Conservation (phyloP, 2,888 invertebrate genomes). For the Pseudococcus viburni region DNA sequence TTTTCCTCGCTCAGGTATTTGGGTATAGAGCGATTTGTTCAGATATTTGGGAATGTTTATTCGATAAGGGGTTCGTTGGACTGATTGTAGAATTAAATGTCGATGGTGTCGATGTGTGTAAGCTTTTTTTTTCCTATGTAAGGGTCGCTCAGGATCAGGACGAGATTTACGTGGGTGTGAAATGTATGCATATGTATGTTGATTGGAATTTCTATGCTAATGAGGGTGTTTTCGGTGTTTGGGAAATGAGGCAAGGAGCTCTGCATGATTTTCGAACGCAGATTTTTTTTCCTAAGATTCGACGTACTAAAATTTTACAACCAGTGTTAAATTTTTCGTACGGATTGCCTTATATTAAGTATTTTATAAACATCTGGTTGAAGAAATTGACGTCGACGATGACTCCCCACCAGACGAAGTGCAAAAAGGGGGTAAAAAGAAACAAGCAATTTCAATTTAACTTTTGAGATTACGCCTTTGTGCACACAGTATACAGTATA, state of each 20-base stretch:
- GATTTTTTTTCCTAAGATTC: too few species aligned
- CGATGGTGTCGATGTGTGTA: neutral
- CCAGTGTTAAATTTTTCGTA: too few species aligned
- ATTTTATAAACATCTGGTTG: too few species aligned
- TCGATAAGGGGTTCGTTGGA: slow-evolving; percentile 11
- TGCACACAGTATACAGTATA: slow-evolving; percentile 5
- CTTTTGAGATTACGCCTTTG: slow-evolving; percentile 55
- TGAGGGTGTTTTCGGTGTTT: too few species aligned
- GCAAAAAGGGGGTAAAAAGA: slow-evolving; percentile 12
- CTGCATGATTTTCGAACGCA: too few species aligned
- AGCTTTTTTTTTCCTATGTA: neutral
- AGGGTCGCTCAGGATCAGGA: neutral
- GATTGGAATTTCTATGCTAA: too few species aligned
- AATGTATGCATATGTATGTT: neutral
- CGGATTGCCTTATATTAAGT: too few species aligned
- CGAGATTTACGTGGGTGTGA: neutral
- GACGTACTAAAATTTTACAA: too few species aligned
- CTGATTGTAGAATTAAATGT: slow-evolving; percentile 21
- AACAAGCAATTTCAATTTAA: slow-evolving; percentile 57
- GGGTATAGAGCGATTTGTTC: neutral
- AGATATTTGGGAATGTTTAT: slow-evolving; percentile 10
- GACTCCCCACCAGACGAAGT: too few species aligned
- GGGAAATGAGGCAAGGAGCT: too few species aligned
- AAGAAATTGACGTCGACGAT: too few species aligned
- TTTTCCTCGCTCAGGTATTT: slow-evolving; percentile 1